phyloP scores from a whole-genome alignment of 2,888 invertebrate species.

The Pinctada fucata region DNA sequence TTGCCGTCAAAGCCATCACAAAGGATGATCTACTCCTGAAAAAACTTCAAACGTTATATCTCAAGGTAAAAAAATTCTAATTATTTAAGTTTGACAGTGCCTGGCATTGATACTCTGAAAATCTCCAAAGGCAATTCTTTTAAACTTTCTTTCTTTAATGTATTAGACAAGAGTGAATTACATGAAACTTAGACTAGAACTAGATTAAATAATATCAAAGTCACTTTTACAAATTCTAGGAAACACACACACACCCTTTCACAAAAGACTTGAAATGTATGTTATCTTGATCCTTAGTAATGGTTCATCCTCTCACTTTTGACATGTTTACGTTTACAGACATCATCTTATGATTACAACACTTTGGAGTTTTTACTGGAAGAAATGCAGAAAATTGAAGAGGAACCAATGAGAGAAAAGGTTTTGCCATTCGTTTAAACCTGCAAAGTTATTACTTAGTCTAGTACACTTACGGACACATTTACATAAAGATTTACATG shows the following conservation, averaged over 20 bases:
- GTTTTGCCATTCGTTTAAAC: conserved; percentile 24
- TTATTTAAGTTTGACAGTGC: conserved; percentile 19
- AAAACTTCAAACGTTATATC: conserved; percentile 53
- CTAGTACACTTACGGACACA: not conserved
- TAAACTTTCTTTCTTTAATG: too few species aligned
- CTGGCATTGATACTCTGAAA: not conserved
- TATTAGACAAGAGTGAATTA: too few species aligned
- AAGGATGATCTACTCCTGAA: conserved; percentile 46
- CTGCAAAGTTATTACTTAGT: too few species aligned
- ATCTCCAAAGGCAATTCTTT: too few species aligned
- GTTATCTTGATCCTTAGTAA: not conserved
- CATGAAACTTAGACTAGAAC: too few species aligned
- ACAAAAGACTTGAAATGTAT: too few species aligned
- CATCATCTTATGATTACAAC: conserved; percentile 70
- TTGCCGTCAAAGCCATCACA: conserved; percentile 48
- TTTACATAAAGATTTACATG: not conserved
- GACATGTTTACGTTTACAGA: conserved; percentile 39
- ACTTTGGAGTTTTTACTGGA: conserved; percentile 63
- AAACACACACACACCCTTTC: too few species aligned
- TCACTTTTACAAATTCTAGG: too few species aligned
- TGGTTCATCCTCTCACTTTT: not conserved
- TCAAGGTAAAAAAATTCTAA: conserved; percentile 46
- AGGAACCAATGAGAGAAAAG: conserved; percentile 44
- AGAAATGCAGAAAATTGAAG: conserved; percentile 51
- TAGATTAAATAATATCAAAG: too few species aligned